Conservation (phyloP, 2,797 vertebrate species). For the Lutjanus argentimaculatus region DNA sequence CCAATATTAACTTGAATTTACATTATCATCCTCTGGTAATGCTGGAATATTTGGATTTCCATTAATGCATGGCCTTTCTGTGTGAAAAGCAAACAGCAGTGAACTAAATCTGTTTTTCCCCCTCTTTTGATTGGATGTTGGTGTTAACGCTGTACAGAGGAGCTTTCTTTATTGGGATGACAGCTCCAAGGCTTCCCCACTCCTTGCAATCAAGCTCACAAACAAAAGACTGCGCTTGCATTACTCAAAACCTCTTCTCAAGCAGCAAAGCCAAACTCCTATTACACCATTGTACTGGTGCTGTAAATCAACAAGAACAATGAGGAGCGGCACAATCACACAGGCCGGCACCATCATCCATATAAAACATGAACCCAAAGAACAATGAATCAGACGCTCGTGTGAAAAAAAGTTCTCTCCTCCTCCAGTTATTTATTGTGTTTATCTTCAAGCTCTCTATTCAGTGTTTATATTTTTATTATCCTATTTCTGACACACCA, state of each 20-base stretch:
- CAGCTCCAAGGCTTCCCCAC: constrained; percentile 81
- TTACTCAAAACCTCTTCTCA: constrained; percentile 82
- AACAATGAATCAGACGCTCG: constrained; percentile 76
- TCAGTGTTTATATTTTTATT: constrained; percentile 70
- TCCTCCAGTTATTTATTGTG: constrained; percentile 77
- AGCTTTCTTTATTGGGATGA: constrained; percentile 84
- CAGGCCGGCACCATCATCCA: constrained; percentile 71
- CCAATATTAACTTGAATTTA: constrained; percentile 90
- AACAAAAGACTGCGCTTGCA: constrained; percentile 85
- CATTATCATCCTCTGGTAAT: constrained; percentile 91
- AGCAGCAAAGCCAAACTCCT: constrained; percentile 82
- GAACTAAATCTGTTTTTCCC: constrained; percentile 83
- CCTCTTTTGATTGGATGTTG: constrained; percentile 79
- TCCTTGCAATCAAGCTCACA: constrained; percentile 81
- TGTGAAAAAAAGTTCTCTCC: constrained; percentile 68
- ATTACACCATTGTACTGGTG: constrained; percentile 80
- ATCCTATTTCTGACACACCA: constrained; percentile 62
- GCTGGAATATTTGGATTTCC: constrained; percentile 88
- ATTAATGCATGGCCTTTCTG: constrained; percentile 84
- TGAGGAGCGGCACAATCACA: constrained; percentile 76
- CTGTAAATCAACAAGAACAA: constrained; percentile 87
- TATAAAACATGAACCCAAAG: constrained; percentile 75
- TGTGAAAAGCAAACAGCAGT: constrained; percentile 83
- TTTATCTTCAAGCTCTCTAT: constrained; percentile 67
- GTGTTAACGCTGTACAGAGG: constrained; percentile 77